Evolutionary conservation across 2,797 vertebrate species (phyloP).

Genomic region (Urosaurus nigricauda): DNA sequence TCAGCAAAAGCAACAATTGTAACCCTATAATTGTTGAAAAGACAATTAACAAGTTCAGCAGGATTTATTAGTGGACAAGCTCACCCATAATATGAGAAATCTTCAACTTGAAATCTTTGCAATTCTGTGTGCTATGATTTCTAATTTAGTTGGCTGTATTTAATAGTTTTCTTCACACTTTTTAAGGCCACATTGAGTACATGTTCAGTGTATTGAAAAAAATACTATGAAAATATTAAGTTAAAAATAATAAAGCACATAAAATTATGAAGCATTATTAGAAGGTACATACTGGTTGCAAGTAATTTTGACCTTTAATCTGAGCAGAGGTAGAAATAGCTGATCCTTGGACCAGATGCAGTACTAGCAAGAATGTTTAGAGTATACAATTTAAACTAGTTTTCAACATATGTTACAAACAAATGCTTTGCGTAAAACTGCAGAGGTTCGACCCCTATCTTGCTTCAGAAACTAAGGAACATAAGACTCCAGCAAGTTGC

Average conservation of each 20-base stretch:
- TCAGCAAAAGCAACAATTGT: not conserved
- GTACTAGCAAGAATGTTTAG: slow-evolving; percentile 21
- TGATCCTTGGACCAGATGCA: slow-evolving; percentile 18
- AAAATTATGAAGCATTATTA: slow-evolving; percentile 9
- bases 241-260: not conserved
- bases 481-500: slow-evolving; percentile 11
- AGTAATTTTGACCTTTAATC: slow-evolving; percentile 9
- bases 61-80: not conserved
- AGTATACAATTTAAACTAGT: slow-evolving; percentile 36
- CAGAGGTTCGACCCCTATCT: slow-evolving; percentile 13
- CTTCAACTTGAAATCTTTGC: not conserved
- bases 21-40: too few relatives aligned
- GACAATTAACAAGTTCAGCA: not conserved
- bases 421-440: slow-evolving; percentile 32
- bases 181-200: not conserved
- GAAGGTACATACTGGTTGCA: not conserved
- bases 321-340: not conserved
- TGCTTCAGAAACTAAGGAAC: slow-evolving; percentile 7
- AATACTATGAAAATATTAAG: not conserved
- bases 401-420: slow-evolving; percentile 47
- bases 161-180: too few relatives aligned
- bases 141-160: too few relatives aligned
- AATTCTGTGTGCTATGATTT: not conserved
- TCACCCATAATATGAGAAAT: not conserved
- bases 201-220: not conserved